Conservation (phyloP, 1,140 invertebrate species). For the Musca domestica region DNA sequence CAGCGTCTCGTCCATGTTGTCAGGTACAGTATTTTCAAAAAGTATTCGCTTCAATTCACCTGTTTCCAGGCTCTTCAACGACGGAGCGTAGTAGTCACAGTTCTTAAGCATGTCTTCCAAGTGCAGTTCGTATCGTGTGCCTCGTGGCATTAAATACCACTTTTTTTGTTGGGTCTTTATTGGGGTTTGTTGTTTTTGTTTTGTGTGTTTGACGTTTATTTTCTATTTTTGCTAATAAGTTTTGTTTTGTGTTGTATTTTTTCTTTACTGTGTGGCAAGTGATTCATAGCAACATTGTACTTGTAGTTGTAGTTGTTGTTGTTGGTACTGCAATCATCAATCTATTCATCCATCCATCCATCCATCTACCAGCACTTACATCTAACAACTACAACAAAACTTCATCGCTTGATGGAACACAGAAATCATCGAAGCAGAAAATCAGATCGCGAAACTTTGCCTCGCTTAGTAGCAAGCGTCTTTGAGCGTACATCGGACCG, state of each 20-base stretch:
- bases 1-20: no score
- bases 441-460: constrained; percentile 15
- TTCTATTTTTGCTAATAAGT: constrained; percentile 7
- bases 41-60: no score
- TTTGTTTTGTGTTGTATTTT: not conserved
- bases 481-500: not conserved
- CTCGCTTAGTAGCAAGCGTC: not conserved
- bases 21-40: no score
- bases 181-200: not conserved
- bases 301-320: not conserved
- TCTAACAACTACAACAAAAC: not conserved
- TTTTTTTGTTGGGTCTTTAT: constrained; percentile 1
- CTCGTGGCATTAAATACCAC: not conserved
- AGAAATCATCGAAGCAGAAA: constrained; percentile 16
- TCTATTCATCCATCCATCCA: constrained; percentile 3
- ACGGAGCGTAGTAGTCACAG: no score
- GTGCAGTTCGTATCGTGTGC: not conserved
- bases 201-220: not conserved
- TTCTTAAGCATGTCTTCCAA: no score
- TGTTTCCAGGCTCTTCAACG: no score
- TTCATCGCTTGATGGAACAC: constrained; percentile 18
- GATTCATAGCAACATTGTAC: constrained; percentile 2
- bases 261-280: constrained; percentile 4
- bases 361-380: constrained; percentile 2
- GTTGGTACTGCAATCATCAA: not conserved